phyloP scores from a whole-genome alignment of 2,797 vertebrate species.

The Lepidocolaptes lacrymiger region DNA sequence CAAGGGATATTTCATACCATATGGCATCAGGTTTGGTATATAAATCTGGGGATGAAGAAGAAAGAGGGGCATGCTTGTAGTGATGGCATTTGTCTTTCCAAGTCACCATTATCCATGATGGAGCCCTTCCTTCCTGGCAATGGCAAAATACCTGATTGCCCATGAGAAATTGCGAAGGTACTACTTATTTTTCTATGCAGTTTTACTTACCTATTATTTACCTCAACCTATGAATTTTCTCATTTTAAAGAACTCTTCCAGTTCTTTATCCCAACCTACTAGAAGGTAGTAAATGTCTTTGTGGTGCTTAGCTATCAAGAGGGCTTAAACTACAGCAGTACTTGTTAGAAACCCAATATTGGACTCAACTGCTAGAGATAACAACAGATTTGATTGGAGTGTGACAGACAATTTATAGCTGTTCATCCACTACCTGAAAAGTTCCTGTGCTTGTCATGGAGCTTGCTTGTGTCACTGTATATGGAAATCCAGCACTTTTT shows the following conservation, averaged over 20 bases:
- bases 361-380: neutral
- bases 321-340: neutral
- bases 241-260: neutral
- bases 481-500: neutral
- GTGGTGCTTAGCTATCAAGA: rapidly evolving
- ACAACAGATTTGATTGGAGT: neutral
- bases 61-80: neutral
- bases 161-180: neutral
- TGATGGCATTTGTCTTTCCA: neutral
- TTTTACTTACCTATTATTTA: neutral
- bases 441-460: neutral
- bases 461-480: neutral
- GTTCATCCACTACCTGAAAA: neutral
- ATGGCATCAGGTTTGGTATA: neutral
- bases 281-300: rapidly evolving
- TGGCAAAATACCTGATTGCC: neutral
- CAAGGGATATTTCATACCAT: neutral
- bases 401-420: neutral
- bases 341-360: rapidly evolving
- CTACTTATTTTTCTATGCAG: neutral
- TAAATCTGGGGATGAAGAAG: neutral
- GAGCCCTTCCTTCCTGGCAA: neutral
- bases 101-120: rapidly evolving
- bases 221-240: neutral
- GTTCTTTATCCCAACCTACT: neutral